These are phyloP conservation scores for Caenorhabditis doughertyi DNA, from an alignment of 2,888 invertebrate species.

Conservation along the genomic window DNA sequence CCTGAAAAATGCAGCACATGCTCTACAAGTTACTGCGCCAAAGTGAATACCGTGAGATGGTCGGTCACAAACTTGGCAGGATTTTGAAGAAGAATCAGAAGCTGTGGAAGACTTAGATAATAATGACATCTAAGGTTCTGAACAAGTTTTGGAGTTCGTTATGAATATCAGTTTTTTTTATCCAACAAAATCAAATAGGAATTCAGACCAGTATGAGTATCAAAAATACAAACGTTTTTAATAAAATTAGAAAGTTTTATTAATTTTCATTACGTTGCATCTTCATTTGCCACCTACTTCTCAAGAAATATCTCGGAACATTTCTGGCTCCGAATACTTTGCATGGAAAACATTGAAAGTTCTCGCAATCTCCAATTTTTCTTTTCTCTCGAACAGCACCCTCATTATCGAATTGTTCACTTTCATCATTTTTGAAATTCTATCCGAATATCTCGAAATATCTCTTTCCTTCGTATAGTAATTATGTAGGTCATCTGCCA, in stretches of 20 bases:
- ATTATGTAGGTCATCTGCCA: conserved; percentile 59
- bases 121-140: too few relatives aligned
- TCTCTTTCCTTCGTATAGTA: conserved; percentile 51
- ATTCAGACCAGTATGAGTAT: too few relatives aligned
- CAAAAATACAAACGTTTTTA: too few relatives aligned
- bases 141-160: too few relatives aligned
- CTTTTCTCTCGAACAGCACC: conserved; percentile 13
- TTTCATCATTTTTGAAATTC: conserved; percentile 64
- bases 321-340: conserved; percentile 43
- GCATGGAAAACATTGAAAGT: conserved; percentile 67
- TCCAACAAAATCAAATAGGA: too few relatives aligned
- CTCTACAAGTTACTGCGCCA: conserved; percentile 1
- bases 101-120: too few relatives aligned
- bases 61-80: conserved; percentile 1
- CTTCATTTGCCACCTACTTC: too few relatives aligned
- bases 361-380: conserved; percentile 56
- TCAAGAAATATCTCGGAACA: conserved; percentile 12
- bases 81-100: too few relatives aligned
- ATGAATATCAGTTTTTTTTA: too few relatives aligned
- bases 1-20: conserved; percentile 18
- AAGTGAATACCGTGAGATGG: not conserved
- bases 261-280: too few relatives aligned
- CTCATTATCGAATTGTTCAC: conserved; percentile 54
- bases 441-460: conserved; percentile 57
- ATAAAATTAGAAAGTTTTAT: not conserved